Conservation (phyloP, 2,888 invertebrate genomes). For the Tenthredo scrophulariae region DNA sequence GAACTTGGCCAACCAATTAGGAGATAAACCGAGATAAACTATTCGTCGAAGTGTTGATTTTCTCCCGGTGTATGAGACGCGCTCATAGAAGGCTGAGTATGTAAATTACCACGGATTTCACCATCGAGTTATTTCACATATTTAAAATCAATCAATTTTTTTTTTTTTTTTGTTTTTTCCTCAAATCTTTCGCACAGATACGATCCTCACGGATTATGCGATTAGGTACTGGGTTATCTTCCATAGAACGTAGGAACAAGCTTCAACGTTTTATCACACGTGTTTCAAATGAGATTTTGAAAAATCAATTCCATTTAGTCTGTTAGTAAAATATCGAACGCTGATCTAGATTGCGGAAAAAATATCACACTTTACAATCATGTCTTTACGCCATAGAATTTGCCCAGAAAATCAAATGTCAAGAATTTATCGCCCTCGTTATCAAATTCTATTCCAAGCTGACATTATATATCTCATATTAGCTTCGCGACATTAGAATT, state of each 20-base stretch:
- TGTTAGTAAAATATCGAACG: neutral
- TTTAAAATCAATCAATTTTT: neutral
- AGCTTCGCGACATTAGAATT: neutral
- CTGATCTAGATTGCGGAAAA: neutral
- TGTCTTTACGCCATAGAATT: neutral
- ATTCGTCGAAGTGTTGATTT: neutral
- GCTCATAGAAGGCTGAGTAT: neutral
- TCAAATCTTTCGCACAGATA: neutral
- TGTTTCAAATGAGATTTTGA: neutral
- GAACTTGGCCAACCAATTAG: conserved; percentile 24
- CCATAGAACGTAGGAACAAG: neutral
- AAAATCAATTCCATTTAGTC: neutral
- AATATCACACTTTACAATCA: neutral
- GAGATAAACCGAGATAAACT: conserved; percentile 17
- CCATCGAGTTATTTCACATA: neutral
- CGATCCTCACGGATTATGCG: neutral
- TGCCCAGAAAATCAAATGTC: neutral
- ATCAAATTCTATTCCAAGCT: neutral
- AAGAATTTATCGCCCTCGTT: neutral
- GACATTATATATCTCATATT: neutral
- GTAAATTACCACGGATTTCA: neutral
- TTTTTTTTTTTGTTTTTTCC: neutral
- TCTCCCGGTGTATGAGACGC: neutral
- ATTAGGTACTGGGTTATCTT: neutral
- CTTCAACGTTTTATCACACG: neutral